Conservation (phyloP, 2,888 invertebrate species). For the Ornithoptera priamus region DNA sequence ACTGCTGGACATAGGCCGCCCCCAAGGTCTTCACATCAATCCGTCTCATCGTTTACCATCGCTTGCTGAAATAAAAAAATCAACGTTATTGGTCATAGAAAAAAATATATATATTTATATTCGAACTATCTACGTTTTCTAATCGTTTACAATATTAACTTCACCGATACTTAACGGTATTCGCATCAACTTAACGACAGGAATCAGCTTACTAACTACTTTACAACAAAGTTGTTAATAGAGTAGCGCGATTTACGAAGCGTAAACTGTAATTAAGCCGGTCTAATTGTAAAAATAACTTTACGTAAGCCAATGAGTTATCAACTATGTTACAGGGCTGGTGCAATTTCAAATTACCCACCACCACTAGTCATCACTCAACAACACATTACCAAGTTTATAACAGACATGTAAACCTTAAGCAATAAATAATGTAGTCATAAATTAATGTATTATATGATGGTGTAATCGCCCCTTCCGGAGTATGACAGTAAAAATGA, state of each 20-base stretch:
- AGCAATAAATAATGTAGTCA: slow-evolving; percentile 45
- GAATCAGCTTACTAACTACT: slow-evolving; percentile 32
- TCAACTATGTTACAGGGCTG: slow-evolving; percentile 50
- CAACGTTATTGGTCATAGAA: background rate
- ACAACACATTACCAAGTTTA: slow-evolving; percentile 31
- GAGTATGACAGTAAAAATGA: slow-evolving; percentile 47
- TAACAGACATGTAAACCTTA: slow-evolving; percentile 30
- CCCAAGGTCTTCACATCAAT: no score
- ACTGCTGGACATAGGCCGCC: no score
- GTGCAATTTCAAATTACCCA: slow-evolving; percentile 26
- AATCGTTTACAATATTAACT: background rate
- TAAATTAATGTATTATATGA: slow-evolving; percentile 71
- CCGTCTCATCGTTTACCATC: no score
- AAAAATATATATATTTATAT: background rate
- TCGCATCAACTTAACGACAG: slow-evolving; percentile 17
- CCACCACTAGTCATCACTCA: slow-evolving; percentile 40
- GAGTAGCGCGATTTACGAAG: slow-evolving; percentile 51
- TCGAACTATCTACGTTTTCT: background rate
- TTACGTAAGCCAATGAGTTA: slow-evolving; percentile 34
- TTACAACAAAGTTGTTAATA: slow-evolving; percentile 54
- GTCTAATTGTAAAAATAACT: slow-evolving; percentile 45
- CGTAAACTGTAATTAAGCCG: slow-evolving; percentile 53
- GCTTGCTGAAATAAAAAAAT: no score
- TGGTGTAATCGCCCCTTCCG: slow-evolving; percentile 68
- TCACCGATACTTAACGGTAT: slow-evolving; percentile 34